These are phyloP conservation scores for Hyperoplus lanceolatus DNA, from an alignment of 2,797 vertebrate species.

Conservation along the genomic window DNA sequence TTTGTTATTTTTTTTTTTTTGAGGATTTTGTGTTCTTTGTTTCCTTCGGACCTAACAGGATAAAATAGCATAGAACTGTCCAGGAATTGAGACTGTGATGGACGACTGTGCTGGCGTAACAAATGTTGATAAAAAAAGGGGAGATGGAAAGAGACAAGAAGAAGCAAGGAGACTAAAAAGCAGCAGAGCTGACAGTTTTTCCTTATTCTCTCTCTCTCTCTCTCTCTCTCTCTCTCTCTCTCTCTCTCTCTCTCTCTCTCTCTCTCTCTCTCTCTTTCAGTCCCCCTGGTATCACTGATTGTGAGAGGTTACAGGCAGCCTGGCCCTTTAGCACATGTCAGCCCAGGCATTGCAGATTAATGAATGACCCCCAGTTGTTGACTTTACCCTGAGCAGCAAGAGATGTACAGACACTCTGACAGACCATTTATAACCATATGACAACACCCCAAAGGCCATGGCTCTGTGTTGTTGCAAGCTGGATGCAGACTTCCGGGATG, in stretches of 20 bases:
- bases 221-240: neutral
- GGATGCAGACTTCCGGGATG: constrained; percentile 67
- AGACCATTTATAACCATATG: constrained; percentile 75
- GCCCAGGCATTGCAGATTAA: constrained; percentile 68
- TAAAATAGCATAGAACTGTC: constrained; percentile 9
- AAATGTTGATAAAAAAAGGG: constrained; percentile 52
- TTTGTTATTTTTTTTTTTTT: constrained; percentile 12
- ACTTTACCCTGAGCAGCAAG: constrained; percentile 78
- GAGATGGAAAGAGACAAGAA: constrained; percentile 32
- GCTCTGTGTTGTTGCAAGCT: constrained; percentile 54
- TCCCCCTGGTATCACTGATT: constrained; percentile 49
- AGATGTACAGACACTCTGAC: constrained; percentile 69
- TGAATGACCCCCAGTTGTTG: constrained; percentile 77
- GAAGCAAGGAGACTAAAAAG: constrained; percentile 28
- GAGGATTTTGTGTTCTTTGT: constrained; percentile 27
- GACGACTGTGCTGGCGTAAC: constrained; percentile 28
- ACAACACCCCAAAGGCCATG: constrained; percentile 68
- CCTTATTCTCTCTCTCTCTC: neutral
- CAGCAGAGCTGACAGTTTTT: constrained; percentile 11
- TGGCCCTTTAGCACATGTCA: constrained; percentile 55
- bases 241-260: neutral
- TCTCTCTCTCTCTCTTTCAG: neutral
- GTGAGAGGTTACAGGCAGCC: constrained; percentile 48
- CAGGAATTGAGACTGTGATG: constrained; percentile 53
- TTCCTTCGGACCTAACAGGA: constrained; percentile 35